phyloP scores from a whole-genome alignment of 2,888 invertebrate genomes.

The Leucophora obtusa region DNA sequence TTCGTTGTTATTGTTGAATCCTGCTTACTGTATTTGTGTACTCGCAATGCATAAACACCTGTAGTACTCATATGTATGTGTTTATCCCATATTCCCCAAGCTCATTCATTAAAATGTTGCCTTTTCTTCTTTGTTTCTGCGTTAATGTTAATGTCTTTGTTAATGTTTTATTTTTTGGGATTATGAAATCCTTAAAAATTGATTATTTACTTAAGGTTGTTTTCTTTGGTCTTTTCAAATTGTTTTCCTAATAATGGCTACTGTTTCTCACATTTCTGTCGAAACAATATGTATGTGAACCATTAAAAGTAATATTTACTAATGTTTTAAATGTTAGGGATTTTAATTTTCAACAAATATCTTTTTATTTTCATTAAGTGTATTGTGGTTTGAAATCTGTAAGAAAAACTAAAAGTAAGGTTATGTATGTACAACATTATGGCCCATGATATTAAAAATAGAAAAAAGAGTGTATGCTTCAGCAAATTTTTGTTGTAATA shows the following conservation, averaged over 20 bases:
- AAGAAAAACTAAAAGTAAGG: neutral
- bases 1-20: neutral
- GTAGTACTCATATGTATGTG: neutral
- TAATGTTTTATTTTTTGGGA: conserved; percentile 23
- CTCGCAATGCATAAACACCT: conserved; percentile 31
- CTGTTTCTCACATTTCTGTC: conserved; percentile 8
- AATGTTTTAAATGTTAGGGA: conserved; percentile 27
- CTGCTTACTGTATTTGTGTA: neutral
- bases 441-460: neutral
- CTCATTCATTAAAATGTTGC: conserved; percentile 44
- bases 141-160: conserved; percentile 17
- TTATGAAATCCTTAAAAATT: conserved; percentile 48
- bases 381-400: conserved; percentile 30
- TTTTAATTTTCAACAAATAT: conserved; percentile 35
- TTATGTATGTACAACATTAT: conserved; percentile 5
- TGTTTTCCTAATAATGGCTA: conserved; percentile 22
- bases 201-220: conserved; percentile 44
- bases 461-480: too few relatives aligned
- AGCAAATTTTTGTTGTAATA: too few relatives aligned
- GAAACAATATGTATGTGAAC: conserved; percentile 19
- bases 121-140: conserved; percentile 15
- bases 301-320: conserved; percentile 52
- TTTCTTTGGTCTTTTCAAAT: conserved; percentile 3
- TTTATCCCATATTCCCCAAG: conserved; percentile 45
- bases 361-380: conserved; percentile 46